Evolutionary conservation across 2,888 invertebrate genomes (phyloP).

Genomic region (Sarcophaga variegata): DNA sequence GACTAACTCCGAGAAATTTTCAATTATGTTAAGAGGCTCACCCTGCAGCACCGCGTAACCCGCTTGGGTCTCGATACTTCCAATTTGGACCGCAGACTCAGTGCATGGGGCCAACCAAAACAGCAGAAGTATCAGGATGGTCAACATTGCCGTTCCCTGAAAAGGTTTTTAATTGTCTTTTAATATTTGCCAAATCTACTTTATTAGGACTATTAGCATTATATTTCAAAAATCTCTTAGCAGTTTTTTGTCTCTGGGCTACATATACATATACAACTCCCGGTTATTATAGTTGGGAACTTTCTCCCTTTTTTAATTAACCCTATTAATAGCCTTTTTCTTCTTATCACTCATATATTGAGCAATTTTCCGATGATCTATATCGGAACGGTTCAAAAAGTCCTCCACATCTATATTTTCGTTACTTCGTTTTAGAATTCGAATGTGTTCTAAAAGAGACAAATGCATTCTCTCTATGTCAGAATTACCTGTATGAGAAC

Average conservation of each 20-base stretch:
- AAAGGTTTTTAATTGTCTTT: conserved; percentile 14
- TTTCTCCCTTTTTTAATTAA: too few species aligned
- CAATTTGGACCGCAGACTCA: background rate
- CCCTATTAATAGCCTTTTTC: too few species aligned
- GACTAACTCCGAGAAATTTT: too few species aligned
- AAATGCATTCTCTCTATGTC: conserved; percentile 49
- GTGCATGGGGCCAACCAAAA: too few species aligned
- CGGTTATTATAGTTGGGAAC: too few species aligned
- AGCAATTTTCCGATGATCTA: background rate
- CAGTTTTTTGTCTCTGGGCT: conserved; percentile 19
- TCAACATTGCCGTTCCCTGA: too few species aligned
- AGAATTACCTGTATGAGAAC: conserved; percentile 64
- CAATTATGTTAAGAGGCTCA: too few species aligned
- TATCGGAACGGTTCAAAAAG: conserved; percentile 54
- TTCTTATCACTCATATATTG: too few species aligned
- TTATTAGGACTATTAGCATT: conserved; percentile 26
- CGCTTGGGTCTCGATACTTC: background rate
- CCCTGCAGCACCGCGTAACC: too few species aligned
- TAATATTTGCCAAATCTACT: conserved; percentile 31
- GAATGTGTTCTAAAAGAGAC: conserved; percentile 45
- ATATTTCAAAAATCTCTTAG: conserved; percentile 27
- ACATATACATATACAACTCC: background rate
- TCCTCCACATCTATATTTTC: conserved; percentile 27
- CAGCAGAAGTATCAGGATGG: too few species aligned
- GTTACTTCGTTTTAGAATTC: conserved; percentile 46